Base-by-base conservation (phyloP, 92 coral and sea anemone species). In the Desmophyllum pertusum region DNA sequence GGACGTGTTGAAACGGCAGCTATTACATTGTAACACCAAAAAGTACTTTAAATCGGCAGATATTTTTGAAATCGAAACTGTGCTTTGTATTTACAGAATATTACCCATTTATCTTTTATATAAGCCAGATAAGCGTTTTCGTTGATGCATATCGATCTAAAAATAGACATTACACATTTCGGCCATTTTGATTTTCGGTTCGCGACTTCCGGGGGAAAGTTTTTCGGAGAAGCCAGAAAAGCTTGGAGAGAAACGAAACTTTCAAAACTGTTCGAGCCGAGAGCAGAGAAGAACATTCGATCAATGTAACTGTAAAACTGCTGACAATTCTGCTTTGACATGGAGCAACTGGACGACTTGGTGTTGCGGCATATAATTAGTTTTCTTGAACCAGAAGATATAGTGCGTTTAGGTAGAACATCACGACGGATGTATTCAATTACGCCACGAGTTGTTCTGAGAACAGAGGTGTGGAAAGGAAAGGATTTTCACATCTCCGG, bases 301-400 rank as follows among this genome's bases (percentile, higher is more conserved):
- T 18, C 18, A 67, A 38, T 43, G 45, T 67, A 15, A 21, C 11
- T 33, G 27, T 67, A 19, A 50, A 17, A 19, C 73, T 67, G 42
- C 18, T n/a, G 73, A 35, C 45, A 38, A 11, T 18, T 35, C 9
- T n/a, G 31, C 30, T 18, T 31, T 39, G 15, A 52, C 30, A 80
- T 80, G 84, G 84, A 80, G 76, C 55, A 48, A 30, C 40, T 80
- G 6, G 76, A 67, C 88, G 88, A 82, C 4, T 43, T 85, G 39
- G 81, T 83, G 40, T 70, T 88, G 55, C 23, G 80, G 57, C 78
- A 88, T 41, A 81, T 91, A 29, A 74, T 81, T 23, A 72, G 83
- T 17, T 88, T 85, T 55, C 90, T 88, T 23, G 39, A 21, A 25
- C 94, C 94, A 11, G 88, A 81, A 50, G 95, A 91, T 15, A 78